A percentile compares a stretch with the other conserved stretches of the same genome.
Evolutionary conservation across 1,140 invertebrate species (phyloP).

Genomic region (Trachymyrmex cornetzi): DNA sequence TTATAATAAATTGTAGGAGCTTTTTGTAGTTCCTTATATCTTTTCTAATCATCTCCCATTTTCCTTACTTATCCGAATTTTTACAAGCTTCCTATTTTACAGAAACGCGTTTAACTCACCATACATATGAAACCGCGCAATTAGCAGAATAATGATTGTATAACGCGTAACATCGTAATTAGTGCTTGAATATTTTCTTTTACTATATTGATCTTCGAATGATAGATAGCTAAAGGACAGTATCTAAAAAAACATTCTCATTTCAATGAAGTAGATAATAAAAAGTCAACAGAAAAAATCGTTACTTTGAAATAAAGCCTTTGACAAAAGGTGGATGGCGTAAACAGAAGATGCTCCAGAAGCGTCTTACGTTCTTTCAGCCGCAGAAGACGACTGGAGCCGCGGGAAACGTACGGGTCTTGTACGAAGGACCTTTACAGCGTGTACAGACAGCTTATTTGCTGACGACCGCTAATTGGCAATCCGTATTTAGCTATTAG

Average conservation of each 20-base stretch:
- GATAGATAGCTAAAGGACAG: not conserved
- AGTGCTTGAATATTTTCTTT: not conserved
- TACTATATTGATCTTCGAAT: not conserved
- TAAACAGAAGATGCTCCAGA: not conserved
- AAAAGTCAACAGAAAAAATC: not conserved
- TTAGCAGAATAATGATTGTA: conserved; percentile 4
- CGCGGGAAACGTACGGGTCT: not conserved
- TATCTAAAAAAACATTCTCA: not conserved
- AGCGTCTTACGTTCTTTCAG: not conserved
- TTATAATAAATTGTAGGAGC: not conserved
- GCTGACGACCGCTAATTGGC: conserved; percentile 65
- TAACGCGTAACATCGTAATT: conserved; percentile 25
- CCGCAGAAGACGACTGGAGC: not conserved
- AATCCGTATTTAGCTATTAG: conserved; percentile 60
- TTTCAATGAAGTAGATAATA: not conserved
- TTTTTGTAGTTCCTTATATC: not conserved
- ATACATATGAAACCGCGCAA: not conserved
- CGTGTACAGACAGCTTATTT: conserved; percentile 14
- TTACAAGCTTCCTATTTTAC: not conserved
- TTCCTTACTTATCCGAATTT: not conserved
- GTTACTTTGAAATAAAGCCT: not conserved
- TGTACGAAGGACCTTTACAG: not conserved
- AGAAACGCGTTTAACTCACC: not conserved
- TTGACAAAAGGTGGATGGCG: not conserved
- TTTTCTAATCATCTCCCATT: not conserved